These are phyloP conservation scores for Drosophila seguyi DNA, from an alignment of 1,140 invertebrate genomes.

Conservation along the genomic window DNA sequence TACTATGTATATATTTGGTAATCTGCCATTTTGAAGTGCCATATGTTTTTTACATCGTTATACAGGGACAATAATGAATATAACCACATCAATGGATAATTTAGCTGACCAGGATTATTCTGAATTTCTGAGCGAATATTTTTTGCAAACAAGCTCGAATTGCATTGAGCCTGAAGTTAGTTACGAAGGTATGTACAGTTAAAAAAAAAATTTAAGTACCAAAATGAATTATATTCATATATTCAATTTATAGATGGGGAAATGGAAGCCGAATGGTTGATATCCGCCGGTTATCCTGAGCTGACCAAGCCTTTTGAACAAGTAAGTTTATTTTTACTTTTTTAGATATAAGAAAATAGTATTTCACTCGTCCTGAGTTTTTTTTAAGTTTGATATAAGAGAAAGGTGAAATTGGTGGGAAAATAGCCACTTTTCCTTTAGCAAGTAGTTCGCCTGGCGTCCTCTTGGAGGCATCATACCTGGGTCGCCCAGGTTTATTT, in stretches of 20 bases:
- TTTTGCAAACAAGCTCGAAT: constrained; percentile 71
- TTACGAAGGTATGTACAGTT: constrained; percentile 71
- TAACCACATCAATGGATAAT: constrained; percentile 65
- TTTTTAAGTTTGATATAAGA: too few species aligned
- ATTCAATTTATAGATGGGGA: constrained; percentile 73
- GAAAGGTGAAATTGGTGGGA: too few species aligned
- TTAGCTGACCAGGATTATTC: constrained; percentile 80
- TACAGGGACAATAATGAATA: constrained; percentile 61
- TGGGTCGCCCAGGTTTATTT: too few species aligned
- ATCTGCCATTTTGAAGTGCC: constrained; percentile 39
- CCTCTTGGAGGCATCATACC: too few species aligned
- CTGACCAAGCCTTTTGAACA: constrained; percentile 82
- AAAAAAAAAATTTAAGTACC: neutral
- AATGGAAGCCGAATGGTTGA: constrained; percentile 84
- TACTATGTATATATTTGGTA: neutral
- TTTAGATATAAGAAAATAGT: too few species aligned
- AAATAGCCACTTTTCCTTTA: too few species aligned
- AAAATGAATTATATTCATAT: neutral
- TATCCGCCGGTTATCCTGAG: constrained; percentile 81
- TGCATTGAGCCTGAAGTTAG: constrained; percentile 73
- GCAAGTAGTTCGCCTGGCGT: too few species aligned
- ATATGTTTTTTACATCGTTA: constrained; percentile 57
- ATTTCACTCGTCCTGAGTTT: too few species aligned
- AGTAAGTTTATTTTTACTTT: constrained; percentile 48
- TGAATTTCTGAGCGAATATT: constrained; percentile 82